Evolutionary conservation across 2,888 invertebrate species (phyloP), one percentile per base, ranked within the genome.

Genomic region (Graphium colonna): DNA sequence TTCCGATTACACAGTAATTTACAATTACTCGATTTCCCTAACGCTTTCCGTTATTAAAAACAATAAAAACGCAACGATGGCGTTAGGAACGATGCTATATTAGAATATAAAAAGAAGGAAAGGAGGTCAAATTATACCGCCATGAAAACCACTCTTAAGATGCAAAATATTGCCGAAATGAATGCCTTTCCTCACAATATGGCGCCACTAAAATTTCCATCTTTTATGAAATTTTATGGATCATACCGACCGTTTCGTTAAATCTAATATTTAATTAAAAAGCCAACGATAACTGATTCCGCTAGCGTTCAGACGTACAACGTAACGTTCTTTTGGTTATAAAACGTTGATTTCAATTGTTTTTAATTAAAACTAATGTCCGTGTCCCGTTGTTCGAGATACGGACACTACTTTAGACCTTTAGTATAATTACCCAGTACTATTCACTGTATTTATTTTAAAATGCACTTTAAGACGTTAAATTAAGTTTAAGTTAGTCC

Each of bases 201-300:
- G 87, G 84, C 77, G 86, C 86, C 80, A 77, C 81, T 82, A 82
- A 77, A 77, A 84, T 86, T 82, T 85, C 79, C 86, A 85, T 87
- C 80, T 85, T 84, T 87, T 79, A 78, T 84, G 75, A 87, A 87
- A 85, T 82, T 83, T 86, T 82, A 77, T 77, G 74, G 85, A 85
- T 83, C 80, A 82, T 69, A 73, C 67, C 71, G 71, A 68, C 75
- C 74, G 76, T 81, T 82, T 77, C 77, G 74, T 77, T 72, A 80
- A 79, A 84, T 82, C 76, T 79, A 80, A 84, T 82, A 83, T 86
- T 87, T 66, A 64, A 64, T 64, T 64, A 65, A 66, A 85, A 84
- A 81, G 79, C 74, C 82, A 82, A 80, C 70, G 71, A 75, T 79
- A 82, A 85, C 85, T 85, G 82, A 81, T 86, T 83, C 77, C 63